These are phyloP conservation scores for Miltochrista miniata DNA, from an alignment of 2,888 invertebrate species.

Conservation along the genomic window DNA sequence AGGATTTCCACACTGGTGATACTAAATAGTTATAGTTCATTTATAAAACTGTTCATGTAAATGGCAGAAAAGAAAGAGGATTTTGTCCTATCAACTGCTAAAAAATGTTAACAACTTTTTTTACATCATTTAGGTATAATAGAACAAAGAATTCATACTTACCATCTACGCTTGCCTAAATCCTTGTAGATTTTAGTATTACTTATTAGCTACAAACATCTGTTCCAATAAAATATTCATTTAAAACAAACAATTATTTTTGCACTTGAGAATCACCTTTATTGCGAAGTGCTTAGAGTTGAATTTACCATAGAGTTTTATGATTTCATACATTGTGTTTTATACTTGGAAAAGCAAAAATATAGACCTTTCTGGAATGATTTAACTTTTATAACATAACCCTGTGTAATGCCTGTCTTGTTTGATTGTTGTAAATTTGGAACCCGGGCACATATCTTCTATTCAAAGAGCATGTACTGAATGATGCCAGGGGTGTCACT, in stretches of 20 bases:
- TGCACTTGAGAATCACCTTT: constrained; percentile 7
- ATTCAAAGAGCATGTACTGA: no score
- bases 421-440: no score
- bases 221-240: constrained; percentile 35
- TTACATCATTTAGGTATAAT: constrained; percentile 3
- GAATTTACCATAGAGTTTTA: not conserved
- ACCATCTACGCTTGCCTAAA: constrained; percentile 33
- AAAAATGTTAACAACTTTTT: not conserved
- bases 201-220: constrained; percentile 34
- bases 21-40: no score
- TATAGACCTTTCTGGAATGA: constrained; percentile 1
- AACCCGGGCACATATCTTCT: no score
- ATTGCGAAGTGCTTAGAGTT: not conserved
- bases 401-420: no score
- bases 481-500: no score
- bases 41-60: no score
- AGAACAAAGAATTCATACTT: constrained; percentile 10
- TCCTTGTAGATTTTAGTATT: constrained; percentile 39
- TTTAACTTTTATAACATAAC: not conserved
- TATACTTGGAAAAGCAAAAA: constrained; percentile 1
- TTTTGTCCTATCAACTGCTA: no score
- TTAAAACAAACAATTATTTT: constrained; percentile 11
- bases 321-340: not conserved
- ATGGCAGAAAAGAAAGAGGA: no score
- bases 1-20: no score